phyloP scores from a whole-genome alignment of 2,113 vertebrate genomes.

The Microcebus lehilahytsara region DNA sequence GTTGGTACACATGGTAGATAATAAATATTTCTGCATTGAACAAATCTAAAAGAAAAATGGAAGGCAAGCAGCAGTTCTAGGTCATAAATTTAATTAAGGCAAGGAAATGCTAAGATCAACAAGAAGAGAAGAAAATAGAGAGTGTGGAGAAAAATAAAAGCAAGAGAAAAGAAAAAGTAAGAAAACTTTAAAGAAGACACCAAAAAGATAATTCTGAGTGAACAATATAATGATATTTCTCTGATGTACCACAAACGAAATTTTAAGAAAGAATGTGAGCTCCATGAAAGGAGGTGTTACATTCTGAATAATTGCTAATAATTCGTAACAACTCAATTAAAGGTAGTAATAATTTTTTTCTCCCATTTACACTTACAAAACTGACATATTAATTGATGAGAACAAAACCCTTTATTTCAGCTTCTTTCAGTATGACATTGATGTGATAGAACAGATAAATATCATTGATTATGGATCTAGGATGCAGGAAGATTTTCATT shows the following conservation, averaged over 20 bases:
- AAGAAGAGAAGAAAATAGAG: not conserved
- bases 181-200: not conserved
- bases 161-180: not conserved
- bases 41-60: constrained; percentile 54
- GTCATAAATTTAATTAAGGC: constrained; percentile 31
- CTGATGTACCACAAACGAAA: not conserved
- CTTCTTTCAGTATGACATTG: constrained; percentile 19
- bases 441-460: constrained; percentile 29
- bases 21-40: constrained; percentile 11
- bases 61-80: constrained; percentile 5
- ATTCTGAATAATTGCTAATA: constrained; percentile 15
- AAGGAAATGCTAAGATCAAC: constrained; percentile 22
- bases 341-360: not conserved
- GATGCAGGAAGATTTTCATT: not conserved
- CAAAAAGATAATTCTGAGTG: not conserved
- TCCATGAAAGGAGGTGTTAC: not conserved
- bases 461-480: not conserved
- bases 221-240: not conserved
- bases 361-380: constrained; percentile 13
- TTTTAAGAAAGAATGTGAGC: not conserved
- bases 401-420: constrained; percentile 31
- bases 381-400: constrained; percentile 33
- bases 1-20: not conserved
- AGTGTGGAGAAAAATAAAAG: not conserved
- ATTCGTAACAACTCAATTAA: constrained; percentile 37